Evolutionary conservation across 2,113 vertebrate genomes (phyloP).

Genomic region (Talpa occidentalis): DNA sequence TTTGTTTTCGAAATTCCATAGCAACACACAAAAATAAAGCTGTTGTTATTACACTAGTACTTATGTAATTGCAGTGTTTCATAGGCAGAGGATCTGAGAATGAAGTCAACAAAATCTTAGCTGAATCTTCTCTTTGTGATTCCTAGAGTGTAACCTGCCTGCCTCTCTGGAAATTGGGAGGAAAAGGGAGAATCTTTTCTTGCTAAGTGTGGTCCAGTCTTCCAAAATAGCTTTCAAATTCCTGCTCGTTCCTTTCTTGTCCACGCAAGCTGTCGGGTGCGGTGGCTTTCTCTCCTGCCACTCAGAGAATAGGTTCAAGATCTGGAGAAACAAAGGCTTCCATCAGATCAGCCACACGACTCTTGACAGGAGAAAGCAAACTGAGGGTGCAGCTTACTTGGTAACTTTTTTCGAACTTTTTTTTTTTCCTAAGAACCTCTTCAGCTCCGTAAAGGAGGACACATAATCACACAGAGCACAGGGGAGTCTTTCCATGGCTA

Average conservation of each 20-base stretch:
- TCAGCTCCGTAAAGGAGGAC: background rate
- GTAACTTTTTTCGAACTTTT: background rate
- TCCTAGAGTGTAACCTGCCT: constrained; percentile 67
- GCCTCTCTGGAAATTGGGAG: constrained; percentile 34
- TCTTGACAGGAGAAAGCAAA: constrained; percentile 32
- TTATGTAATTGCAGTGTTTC: constrained; percentile 74
- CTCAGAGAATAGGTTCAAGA: background rate
- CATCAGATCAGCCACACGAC: background rate
- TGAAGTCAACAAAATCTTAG: constrained; percentile 60
- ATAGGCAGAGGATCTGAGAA: constrained; percentile 55
- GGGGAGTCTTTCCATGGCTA: background rate
- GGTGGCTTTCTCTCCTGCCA: background rate
- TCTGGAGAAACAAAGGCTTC: constrained; percentile 6
- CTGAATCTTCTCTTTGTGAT: constrained; percentile 34
- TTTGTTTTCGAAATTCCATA: constrained; percentile 86
- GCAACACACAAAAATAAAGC: constrained; percentile 86
- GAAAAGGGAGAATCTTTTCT: background rate
- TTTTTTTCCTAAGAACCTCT: background rate
- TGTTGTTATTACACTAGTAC: constrained; percentile 72
- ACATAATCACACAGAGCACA: background rate
- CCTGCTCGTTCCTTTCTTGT: background rate
- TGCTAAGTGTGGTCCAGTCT: background rate
- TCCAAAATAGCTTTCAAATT: background rate
- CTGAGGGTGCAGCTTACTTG: background rate
- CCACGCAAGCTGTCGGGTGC: accelerated